Evolutionary conservation across 1,140 invertebrate species (phyloP).

Genomic region (Latrodectus geometricus): DNA sequence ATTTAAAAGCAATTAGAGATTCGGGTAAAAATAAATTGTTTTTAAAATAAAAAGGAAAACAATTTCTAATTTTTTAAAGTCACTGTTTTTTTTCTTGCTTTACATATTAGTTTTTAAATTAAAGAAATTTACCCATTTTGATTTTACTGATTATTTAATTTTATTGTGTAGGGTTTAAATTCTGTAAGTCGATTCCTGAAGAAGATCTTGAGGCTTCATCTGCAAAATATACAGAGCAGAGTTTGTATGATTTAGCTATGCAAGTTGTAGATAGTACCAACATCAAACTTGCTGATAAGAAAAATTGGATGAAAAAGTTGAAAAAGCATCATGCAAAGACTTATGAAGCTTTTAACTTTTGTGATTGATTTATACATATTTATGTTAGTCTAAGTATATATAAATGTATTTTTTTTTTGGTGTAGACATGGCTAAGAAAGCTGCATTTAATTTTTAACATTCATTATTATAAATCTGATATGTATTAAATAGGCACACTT

Average conservation of each 20-base stretch:
- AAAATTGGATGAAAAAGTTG: slow-evolving; percentile 30
- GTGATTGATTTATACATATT: neutral
- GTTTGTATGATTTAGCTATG: slow-evolving; percentile 24
- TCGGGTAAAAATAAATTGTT: slow-evolving; percentile 8
- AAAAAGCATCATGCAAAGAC: slow-evolving; percentile 35
- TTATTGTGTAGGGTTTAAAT: slow-evolving; percentile 8
- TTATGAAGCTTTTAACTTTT: slow-evolving; percentile 29
- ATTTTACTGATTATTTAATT: no score
- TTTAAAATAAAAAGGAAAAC: neutral
- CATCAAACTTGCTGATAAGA: slow-evolving; percentile 50
- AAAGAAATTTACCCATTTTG: no score
- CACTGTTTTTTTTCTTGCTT: no score
- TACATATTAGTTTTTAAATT: no score
- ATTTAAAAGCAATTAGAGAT: slow-evolving; percentile 17
- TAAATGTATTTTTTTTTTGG: no score
- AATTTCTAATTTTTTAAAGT: neutral
- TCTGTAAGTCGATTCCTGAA: slow-evolving; percentile 1
- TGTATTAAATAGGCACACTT: no score
- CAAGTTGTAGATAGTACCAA: slow-evolving; percentile 41
- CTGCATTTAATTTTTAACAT: no score
- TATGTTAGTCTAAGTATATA: no score
- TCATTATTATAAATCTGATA: no score
- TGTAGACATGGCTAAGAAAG: no score
- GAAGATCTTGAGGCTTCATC: slow-evolving; percentile 3
- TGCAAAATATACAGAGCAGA: slow-evolving; percentile 7